These are phyloP conservation scores for Sterrhoptilus dennistouni DNA, from an alignment of 2,113 vertebrate species.

Conservation along the genomic window DNA sequence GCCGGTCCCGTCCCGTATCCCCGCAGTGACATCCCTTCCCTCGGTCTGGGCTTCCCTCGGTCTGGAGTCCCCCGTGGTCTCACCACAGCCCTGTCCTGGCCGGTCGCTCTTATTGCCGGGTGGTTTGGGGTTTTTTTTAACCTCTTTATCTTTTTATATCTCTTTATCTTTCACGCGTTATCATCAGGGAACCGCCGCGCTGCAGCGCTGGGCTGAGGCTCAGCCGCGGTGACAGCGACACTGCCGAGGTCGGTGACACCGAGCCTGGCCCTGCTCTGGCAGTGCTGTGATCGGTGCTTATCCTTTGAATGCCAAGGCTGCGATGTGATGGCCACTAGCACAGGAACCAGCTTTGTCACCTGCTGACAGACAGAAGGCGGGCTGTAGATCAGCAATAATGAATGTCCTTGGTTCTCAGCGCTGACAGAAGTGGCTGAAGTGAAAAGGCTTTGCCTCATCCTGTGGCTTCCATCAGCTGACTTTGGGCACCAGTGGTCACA, in stretches of 20 bases:
- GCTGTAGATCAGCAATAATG: background rate
- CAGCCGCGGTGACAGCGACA: background rate
- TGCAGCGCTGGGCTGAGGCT: rapidly evolving
- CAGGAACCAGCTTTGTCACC: background rate
- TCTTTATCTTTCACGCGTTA: background rate
- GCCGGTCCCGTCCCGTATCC: rapidly evolving
- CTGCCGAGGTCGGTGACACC: background rate
- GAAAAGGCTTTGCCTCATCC: background rate
- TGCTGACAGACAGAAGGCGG: background rate
- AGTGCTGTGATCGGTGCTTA: rapidly evolving
- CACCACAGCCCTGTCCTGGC: background rate
- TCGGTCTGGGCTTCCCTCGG: no score
- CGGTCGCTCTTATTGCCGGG: background rate
- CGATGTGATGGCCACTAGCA: rapidly evolving
- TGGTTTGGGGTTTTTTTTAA: background rate
- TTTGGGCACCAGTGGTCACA: background rate
- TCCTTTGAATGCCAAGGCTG: background rate
- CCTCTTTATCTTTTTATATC: background rate
- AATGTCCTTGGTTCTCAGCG: background rate
- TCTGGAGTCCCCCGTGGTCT: rapidly evolving
- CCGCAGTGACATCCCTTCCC: rapidly evolving
- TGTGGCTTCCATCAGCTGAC: rapidly evolving
- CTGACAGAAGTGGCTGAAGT: background rate
- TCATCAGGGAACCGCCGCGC: background rate
- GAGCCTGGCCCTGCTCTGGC: background rate